Evolutionary conservation across 2,113 vertebrate species (phyloP), one percentile per base, ranked within the genome.

Genomic region (Ciconia maguari): DNA sequence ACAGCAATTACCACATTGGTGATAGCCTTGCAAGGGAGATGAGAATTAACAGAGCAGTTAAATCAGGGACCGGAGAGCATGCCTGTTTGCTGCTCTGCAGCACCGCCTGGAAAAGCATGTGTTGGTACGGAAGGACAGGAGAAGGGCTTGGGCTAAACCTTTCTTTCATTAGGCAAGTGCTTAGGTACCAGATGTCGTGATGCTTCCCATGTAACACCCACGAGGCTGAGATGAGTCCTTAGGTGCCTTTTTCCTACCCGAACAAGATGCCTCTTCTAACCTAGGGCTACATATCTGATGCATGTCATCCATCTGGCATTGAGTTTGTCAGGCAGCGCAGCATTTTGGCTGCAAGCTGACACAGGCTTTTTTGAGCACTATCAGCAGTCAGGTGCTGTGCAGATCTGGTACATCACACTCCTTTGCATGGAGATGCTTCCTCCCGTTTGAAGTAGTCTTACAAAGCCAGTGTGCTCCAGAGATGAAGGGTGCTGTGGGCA

Each of bases 11-110:
- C 3, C 11, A 11, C 36, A 2, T 1, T 17, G 29, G 48, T 6
- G 8, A 32, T 38, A 55, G 66, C 71, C 55, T 57, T 55, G 62
- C 20, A n/a, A 76, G 34, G n/a, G 27, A 61, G 41, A 17, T n/a
- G 15, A 38, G 52, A 82, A 54, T 93, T 84, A 79, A 54, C n/a
- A 52, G 41, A 71, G 29, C 0, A 1, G 16, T 61, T 61, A 36
- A 52, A 49, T 18, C 20, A 6, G 27, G 62, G 64, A 49, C 57
- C 0, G 2, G 8, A 20, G 26, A n/a, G 11, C 0, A 1, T 46
- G 13, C 13, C 48, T 90, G 13, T 15, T 34, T 16, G 34, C 32
- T 83, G n/a, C n/a, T 64, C 38, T 71, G 71, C 42, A 58, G 32
- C 60, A 42, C 9, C 0, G 0, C 51, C 58, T 87, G 22, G 66